phyloP scores from a whole-genome alignment of 2,113 vertebrate genomes.

The Rissa tridactyla region DNA sequence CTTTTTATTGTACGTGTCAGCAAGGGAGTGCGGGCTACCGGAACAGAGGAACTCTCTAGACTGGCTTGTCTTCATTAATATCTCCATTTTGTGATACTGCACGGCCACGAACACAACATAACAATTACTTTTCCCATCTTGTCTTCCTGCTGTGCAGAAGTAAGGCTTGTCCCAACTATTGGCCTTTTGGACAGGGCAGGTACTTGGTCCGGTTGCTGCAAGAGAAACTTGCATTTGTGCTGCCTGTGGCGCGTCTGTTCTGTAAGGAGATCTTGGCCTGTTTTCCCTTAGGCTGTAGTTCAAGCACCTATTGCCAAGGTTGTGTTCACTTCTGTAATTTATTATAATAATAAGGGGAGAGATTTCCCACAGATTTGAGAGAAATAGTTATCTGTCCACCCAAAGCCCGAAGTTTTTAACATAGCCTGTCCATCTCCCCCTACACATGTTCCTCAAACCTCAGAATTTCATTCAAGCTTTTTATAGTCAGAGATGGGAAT shows the following conservation, averaged over 20 bases:
- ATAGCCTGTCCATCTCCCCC: neutral
- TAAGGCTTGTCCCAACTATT: neutral
- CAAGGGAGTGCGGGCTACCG: neutral
- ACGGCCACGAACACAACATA: neutral
- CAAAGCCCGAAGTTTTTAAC: neutral
- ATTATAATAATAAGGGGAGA: neutral
- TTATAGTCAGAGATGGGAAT: neutral
- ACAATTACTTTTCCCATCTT: neutral
- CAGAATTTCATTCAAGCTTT: neutral
- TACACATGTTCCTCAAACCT: neutral
- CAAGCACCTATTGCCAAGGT: neutral
- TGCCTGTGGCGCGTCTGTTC: neutral
- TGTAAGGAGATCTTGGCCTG: neutral
- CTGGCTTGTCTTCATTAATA: neutral
- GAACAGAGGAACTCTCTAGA: neutral
- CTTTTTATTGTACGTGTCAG: neutral
- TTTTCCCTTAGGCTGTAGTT: neutral
- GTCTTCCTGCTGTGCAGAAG: neutral
- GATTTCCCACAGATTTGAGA: conserved; percentile 1
- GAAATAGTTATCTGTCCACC: neutral
- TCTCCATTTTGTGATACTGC: neutral
- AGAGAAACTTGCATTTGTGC: neutral
- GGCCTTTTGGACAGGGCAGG: neutral
- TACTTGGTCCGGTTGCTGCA: neutral
- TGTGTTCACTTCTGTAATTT: conserved; percentile 9